A percentile compares a stretch with the other conserved stretches of the same genome.
phyloP scores from a whole-genome alignment of 1,140 invertebrate genomes.

The Drosophila micromelanica region DNA sequence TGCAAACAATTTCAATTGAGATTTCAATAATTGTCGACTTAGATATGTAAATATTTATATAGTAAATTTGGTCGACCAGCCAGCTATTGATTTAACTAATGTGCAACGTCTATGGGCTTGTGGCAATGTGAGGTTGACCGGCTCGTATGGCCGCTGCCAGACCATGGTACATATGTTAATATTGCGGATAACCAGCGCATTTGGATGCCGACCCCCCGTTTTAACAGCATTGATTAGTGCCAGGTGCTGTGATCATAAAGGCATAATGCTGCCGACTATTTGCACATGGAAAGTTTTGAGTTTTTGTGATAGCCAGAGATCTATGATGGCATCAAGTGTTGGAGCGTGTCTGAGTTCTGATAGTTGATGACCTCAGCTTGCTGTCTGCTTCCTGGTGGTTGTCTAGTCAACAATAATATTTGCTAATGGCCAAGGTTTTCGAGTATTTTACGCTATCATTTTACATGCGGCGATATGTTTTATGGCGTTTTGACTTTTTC shows the following conservation, averaged over 20 bases:
- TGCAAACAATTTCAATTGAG: constrained; percentile 80
- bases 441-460: constrained; percentile 30
- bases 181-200: constrained; percentile 35
- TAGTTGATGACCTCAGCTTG: constrained; percentile 9
- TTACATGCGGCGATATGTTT: constrained; percentile 36
- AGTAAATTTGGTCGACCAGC: constrained; percentile 58
- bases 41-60: constrained; percentile 82
- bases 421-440: constrained; percentile 66
- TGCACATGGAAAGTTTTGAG: neutral
- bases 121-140: constrained; percentile 7
- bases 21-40: constrained; percentile 83
- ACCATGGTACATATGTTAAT: constrained; percentile 50
- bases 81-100: constrained; percentile 79
- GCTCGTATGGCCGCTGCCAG: constrained; percentile 1
- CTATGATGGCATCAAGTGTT: neutral
- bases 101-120: constrained; percentile 29
- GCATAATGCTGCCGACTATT: constrained; percentile 15
- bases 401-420: constrained; percentile 59
- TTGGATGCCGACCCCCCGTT: constrained; percentile 5
- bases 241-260: constrained; percentile 34
- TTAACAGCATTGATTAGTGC: constrained; percentile 45
- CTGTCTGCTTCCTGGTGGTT: constrained; percentile 8
- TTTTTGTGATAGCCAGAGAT: neutral
- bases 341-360: constrained; percentile 4
- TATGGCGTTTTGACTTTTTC: constrained; percentile 10